Evolutionary conservation across 2,888 invertebrate genomes (phyloP), one percentile per base, ranked within the genome.

Genomic region (Rhagonycha lutea): DNA sequence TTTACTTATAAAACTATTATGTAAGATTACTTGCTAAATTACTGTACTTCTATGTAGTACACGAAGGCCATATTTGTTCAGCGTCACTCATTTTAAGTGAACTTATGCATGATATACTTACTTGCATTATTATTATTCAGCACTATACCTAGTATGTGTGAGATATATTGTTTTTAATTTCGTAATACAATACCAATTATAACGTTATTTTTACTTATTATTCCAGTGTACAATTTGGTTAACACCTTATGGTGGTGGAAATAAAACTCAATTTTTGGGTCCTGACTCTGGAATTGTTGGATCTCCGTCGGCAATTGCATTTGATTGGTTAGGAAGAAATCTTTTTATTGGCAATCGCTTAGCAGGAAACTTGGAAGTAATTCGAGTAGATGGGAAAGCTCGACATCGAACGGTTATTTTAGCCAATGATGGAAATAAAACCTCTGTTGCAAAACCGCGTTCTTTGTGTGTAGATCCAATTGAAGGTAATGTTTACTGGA

Each of bases 321-420:
- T 98, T 84, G 99, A 99, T 86, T 99, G 99, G 98, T 90, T 98
- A 23, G 98, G 98, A 4, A 90, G 98, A 72, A 99, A 99, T 88
- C 87, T 99, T 47, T 98, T 95, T 86, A 94, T 98, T 86, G 97
- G 96, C 26, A 98, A 98, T 84, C 92, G 94, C 60, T 90, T 93
- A 3, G 96, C 97, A 1, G 95, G 96, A 72, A 98, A 97, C 80
- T 95, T 99, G 79, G 98, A 98, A 88, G 92, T 96, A 1, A 91
- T 98, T 0, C 92, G 94, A 80, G 92, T 96, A 1, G 96, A 97
- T 84, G 95, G 96, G 0, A 95, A 96, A 85, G 90, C 92, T 0
- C 94, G 95, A 84, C 95, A 95, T 86, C 90, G 98, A 62, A 92
- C 95, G 11, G 93, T 98, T 29, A 92, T 99, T 24, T 88, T 99